Evolutionary conservation across 2,797 vertebrate genomes (phyloP).

Genomic region (Tadarida brasiliensis): DNA sequence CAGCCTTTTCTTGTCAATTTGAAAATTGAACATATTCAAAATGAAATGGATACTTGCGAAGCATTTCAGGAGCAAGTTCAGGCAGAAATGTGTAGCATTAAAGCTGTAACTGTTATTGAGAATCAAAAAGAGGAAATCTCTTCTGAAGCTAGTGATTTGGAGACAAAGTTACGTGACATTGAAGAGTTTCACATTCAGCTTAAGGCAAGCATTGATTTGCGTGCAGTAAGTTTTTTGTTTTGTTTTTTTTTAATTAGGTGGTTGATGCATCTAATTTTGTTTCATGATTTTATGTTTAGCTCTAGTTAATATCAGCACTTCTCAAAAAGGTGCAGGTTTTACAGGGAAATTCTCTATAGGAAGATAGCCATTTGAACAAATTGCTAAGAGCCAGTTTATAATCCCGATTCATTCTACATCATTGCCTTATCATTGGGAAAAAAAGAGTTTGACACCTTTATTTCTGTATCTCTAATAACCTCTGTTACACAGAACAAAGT

Average conservation of each 20-base stretch:
- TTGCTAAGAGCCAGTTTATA: neutral
- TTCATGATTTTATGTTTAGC: conserved; percentile 17
- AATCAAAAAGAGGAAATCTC: conserved; percentile 65
- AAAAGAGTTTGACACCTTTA: neutral
- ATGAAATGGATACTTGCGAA: conserved; percentile 87
- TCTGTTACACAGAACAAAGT: neutral
- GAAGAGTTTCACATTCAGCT: conserved; percentile 86
- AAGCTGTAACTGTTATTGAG: conserved; percentile 83
- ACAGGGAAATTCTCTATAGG: neutral
- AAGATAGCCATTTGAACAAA: conserved; percentile 31
- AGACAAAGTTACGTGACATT: conserved; percentile 83
- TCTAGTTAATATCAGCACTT: neutral
- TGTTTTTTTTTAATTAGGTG: conserved; percentile 18
- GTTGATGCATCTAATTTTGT: neutral
- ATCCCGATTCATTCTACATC: neutral
- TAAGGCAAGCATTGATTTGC: conserved; percentile 87
- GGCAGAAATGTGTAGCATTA: conserved; percentile 87
- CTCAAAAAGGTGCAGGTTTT: neutral
- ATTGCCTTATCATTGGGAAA: neutral
- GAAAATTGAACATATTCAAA: conserved; percentile 84
- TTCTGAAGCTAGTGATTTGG: neutral
- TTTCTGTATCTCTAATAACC: neutral
- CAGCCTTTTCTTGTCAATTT: conserved; percentile 85
- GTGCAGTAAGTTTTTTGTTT: conserved; percentile 90
- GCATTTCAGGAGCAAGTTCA: conserved; percentile 88